Base-by-base conservation (phyloP, 2,113 vertebrate genomes). In the Archilochus colubris region DNA sequence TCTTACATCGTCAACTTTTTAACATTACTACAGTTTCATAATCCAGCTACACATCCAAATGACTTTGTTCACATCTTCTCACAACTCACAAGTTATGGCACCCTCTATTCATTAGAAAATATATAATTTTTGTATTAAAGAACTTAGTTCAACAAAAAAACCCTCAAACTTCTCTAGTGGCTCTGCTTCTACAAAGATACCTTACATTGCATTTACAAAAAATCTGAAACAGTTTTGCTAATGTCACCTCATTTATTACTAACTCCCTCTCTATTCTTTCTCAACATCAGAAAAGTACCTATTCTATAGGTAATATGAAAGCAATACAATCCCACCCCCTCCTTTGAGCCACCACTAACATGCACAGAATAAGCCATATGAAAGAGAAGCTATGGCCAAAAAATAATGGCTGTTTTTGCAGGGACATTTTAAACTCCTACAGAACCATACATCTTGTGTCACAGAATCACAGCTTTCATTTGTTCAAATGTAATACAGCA, bases 401-500 rank as follows among this genome's bases (percentile, higher is more conserved):
- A 88, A 36, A 13, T 5, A 63, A 58, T 21, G 19, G 22, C 20
- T 82, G 19, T 28, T 90, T 91, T 69, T 80, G 20, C 28, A 77
- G 24, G 38, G 22, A 62, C 14, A 48, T 30, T 68, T 90, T 67
- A 81, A 74, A 31, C 24, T 70, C 24, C 23, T 40, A 24, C 64
- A 88, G 25, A 67, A 67, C 50, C 44, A 57, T 25, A 66, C 2
- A 55, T 30, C 90, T 40, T 36, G 23, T 44, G 88, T 30, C 33
- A 83, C 18, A 82, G 72, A 91, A 91, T 78, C 73, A 83, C 53
- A 81, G 82, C 38, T 67, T 94, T 36, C 75, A 78, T 63, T 91
- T 25, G 81, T 36, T 94, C 17, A 68, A 81, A 77, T 19, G 10
- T 90, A 95, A 62, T 61, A 87, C 55, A 84, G 77, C 54, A 89